These are phyloP conservation scores for Ictidomys tridecemlineatus DNA, from an alignment of 2,113 vertebrate genomes.

Conservation along the genomic window DNA sequence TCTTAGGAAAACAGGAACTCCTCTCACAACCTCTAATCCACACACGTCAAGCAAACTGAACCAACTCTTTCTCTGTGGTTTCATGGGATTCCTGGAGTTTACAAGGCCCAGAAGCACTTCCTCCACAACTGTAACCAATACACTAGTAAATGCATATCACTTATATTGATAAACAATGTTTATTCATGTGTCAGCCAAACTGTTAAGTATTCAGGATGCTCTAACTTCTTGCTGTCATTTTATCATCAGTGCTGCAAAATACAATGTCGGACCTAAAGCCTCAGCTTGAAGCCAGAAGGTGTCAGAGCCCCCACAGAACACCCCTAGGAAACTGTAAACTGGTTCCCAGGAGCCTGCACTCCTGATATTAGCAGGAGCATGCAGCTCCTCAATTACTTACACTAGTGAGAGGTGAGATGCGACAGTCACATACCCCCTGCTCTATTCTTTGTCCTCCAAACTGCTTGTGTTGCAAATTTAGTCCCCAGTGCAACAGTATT, in stretches of 20 bases:
- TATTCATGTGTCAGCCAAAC: slow-evolving; percentile 6
- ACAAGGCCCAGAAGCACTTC: background rate
- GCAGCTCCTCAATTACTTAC: background rate
- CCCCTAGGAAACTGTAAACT: background rate
- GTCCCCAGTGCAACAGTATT: background rate
- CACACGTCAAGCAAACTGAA: slow-evolving; percentile 55
- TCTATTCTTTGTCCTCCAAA: background rate
- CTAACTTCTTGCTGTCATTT: background rate
- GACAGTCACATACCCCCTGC: background rate
- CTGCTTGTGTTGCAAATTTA: background rate
- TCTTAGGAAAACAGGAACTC: background rate
- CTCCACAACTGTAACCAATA: background rate
- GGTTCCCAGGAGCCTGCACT: background rate
- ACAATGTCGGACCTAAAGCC: background rate
- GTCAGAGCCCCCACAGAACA: background rate
- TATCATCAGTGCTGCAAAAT: background rate
- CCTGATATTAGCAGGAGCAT: background rate
- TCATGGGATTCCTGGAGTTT: background rate
- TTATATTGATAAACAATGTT: background rate
- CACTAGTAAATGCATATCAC: background rate
- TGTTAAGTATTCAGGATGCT: background rate
- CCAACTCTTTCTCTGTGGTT: background rate
- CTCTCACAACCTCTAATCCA: slow-evolving; percentile 26
- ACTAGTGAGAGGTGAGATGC: background rate
- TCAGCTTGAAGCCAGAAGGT: background rate